A percentile compares a stretch with the other conserved stretches of the same genome.
Evolutionary conservation across 2,113 vertebrate genomes (phyloP).

Genomic region (Micromys minutus): DNA sequence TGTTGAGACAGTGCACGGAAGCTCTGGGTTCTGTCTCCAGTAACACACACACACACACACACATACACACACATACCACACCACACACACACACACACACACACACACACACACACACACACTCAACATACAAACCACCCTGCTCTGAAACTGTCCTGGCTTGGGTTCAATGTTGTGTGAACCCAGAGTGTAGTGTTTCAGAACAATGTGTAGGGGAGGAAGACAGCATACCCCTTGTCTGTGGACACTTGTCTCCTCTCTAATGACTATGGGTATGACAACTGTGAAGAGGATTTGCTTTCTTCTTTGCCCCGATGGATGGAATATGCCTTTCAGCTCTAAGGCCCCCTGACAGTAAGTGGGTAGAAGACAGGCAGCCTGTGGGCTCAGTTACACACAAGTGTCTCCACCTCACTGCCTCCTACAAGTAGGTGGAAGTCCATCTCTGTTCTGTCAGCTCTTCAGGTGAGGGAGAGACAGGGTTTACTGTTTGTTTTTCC

Average conservation of each 20-base stretch:
- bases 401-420: not conserved
- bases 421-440: not conserved
- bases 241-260: not conserved
- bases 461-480: not conserved
- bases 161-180: not conserved
- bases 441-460: not conserved
- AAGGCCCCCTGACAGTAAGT: fast-evolving
- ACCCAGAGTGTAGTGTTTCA: fast-evolving
- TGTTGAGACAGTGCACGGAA: not conserved
- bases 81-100: not conserved
- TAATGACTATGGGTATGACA: not conserved
- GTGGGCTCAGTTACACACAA: fast-evolving
- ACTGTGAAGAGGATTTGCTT: not conserved
- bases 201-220: fast-evolving
- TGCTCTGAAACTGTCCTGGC: not conserved
- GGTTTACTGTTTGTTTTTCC: slow-evolving; percentile 3
- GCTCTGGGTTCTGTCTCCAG: not conserved
- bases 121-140: not conserved
- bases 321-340: not conserved
- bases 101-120: not conserved
- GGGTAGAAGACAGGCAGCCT: not conserved
- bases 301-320: not conserved
- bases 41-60: not conserved
- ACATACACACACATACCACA: not conserved
- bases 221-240: fast-evolving